phyloP scores from a whole-genome alignment of 1,140 invertebrate genomes.

The Ceratosolen fusciceps region DNA sequence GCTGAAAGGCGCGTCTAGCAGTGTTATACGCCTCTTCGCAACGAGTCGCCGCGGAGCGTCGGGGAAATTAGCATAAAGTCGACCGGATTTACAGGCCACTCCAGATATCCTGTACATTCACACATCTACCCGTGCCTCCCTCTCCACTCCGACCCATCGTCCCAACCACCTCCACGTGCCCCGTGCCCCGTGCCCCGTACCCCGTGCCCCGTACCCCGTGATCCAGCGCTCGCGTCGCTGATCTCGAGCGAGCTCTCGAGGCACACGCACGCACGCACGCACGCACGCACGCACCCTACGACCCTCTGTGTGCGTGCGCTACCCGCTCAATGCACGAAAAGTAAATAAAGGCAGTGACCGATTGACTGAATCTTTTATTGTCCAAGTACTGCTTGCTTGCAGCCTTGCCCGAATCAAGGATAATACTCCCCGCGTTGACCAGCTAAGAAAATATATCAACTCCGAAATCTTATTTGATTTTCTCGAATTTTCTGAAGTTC shows the following conservation, averaged over 20 bases:
- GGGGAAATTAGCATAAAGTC: conserved; percentile 45
- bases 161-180: no score
- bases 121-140: no score
- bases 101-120: no score
- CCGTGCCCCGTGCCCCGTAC: no score
- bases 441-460: background rate
- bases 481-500: no score
- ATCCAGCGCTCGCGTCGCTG: no score
- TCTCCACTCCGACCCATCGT: no score
- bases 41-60: background rate
- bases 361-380: conserved; percentile 15
- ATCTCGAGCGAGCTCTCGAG: no score
- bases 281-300: no score
- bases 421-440: background rate
- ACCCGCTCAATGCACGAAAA: conserved; percentile 43
- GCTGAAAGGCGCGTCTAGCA: conserved; percentile 21
- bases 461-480: background rate
- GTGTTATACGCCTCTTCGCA: conserved; percentile 11
- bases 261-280: no score
- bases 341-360: conserved; percentile 6
- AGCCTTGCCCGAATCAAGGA: background rate
- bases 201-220: no score
- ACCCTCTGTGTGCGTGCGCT: conserved; percentile 8
- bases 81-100: conserved; percentile 30
- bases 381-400: background rate